A percentile compares a stretch with the other conserved stretches of the same genome.
Evolutionary conservation across 30 jellyfish, hydroid and myxozoan genomes (phyloP).

Genomic region (Catostylus mosaicus): DNA sequence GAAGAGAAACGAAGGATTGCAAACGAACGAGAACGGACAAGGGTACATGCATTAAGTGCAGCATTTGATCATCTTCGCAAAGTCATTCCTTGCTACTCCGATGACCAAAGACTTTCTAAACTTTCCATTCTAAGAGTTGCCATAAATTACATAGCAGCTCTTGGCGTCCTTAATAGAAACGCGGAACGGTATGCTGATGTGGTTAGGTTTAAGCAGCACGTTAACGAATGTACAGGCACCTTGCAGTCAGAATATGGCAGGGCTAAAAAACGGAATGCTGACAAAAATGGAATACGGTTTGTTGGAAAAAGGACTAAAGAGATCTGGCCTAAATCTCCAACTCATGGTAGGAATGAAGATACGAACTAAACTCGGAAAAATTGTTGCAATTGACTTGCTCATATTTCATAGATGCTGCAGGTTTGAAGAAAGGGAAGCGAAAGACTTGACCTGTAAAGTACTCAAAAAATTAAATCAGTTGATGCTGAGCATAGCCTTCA

Average conservation of each 20-base stretch:
- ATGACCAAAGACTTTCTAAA: constrained; percentile 83
- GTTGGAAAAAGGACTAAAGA: not conserved
- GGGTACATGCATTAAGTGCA: constrained; percentile 82
- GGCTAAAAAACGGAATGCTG: constrained; percentile 18
- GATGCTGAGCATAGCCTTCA: too few relatives aligned
- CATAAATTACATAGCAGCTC: constrained; percentile 79
- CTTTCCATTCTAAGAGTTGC: constrained; percentile 81
- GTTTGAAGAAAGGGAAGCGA: too few relatives aligned
- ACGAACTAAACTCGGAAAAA: too few relatives aligned
- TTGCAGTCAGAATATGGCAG: constrained; percentile 84
- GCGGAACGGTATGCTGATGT: not conserved
- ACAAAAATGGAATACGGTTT: not conserved
- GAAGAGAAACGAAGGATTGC: constrained; percentile 70
- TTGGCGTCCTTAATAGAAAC: constrained; percentile 29
- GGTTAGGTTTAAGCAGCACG: constrained; percentile 41
- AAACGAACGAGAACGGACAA: constrained; percentile 86
- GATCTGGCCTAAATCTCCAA: too few relatives aligned
- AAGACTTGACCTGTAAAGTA: too few relatives aligned
- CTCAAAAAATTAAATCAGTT: too few relatives aligned
- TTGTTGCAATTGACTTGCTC: too few relatives aligned
- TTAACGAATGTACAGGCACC: constrained; percentile 69
- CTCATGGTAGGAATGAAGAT: too few relatives aligned
- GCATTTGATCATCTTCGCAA: constrained; percentile 78
- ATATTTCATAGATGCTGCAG: too few relatives aligned
- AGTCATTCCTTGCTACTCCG: constrained; percentile 80